Conservation (phyloP, 2,113 vertebrate genomes). For the Pachycephala philippinensis region DNA sequence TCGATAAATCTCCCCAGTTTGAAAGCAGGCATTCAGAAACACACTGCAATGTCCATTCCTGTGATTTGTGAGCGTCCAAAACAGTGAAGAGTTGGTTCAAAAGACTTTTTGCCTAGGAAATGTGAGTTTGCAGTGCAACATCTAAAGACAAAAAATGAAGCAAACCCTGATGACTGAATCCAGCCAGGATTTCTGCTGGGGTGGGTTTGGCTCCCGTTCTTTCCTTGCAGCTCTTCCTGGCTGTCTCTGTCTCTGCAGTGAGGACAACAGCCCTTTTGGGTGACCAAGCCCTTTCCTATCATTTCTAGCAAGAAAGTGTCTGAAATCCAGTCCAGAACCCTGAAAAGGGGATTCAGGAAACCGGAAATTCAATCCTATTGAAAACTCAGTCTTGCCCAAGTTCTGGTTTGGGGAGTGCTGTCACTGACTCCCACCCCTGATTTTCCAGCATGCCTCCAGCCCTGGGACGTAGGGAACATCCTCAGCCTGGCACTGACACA, state of each 20-base stretch:
- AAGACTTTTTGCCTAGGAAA: neutral
- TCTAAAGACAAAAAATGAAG: neutral
- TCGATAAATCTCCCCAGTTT: neutral
- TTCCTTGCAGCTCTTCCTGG: neutral
- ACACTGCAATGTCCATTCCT: neutral
- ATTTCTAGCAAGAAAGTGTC: neutral
- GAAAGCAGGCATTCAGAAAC: neutral
- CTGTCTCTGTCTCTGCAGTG: neutral
- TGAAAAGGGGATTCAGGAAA: neutral
- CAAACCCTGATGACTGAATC: neutral
- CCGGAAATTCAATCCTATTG: neutral
- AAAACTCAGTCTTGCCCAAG: neutral
- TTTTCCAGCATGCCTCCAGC: neutral
- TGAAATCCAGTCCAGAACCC: neutral
- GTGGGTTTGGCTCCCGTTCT: neutral
- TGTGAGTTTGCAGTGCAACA: neutral
- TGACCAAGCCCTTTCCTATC: neutral
- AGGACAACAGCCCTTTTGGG: neutral
- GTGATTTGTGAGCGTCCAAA: neutral
- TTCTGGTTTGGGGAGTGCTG: neutral
- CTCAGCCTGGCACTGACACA: neutral
- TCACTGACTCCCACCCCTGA: neutral
- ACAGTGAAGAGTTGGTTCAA: neutral
- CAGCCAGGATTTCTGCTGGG: neutral
- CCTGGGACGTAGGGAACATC: rapidly evolving